phyloP scores from a whole-genome alignment of 2,797 vertebrate genomes.

The Catamblyrhynchus diadema region DNA sequence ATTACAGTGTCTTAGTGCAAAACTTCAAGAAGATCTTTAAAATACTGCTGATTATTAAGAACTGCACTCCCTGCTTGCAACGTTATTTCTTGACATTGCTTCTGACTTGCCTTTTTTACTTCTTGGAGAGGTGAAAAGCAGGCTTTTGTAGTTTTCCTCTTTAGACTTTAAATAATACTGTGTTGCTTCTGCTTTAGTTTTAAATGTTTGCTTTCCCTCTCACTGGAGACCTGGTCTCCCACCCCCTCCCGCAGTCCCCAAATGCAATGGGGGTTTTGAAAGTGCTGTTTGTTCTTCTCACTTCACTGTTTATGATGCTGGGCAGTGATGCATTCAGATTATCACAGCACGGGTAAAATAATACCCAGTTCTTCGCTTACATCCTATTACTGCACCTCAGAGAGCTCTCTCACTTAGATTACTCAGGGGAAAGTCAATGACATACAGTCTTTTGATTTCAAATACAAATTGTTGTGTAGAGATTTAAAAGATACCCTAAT shows the following conservation, averaged over 20 bases:
- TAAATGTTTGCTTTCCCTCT: neutral
- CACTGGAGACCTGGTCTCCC: neutral
- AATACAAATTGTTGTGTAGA: conserved; percentile 2
- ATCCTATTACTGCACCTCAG: conserved; percentile 54
- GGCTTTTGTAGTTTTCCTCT: neutral
- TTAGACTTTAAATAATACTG: neutral
- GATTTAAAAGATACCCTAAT: conserved; percentile 31
- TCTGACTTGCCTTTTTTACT: neutral
- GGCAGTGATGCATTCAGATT: conserved; percentile 58
- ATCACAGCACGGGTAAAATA: conserved; percentile 56
- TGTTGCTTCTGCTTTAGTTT: neutral
- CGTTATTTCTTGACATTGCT: neutral
- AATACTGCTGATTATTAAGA: conserved; percentile 33
- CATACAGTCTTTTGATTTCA: conserved; percentile 10
- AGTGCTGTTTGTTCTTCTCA: conserved; percentile 9
- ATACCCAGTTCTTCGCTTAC: conserved; percentile 57
- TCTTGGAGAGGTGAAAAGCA: neutral
- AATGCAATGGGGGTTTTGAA: neutral
- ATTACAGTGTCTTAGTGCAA: conserved; percentile 39
- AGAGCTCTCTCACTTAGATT: conserved; percentile 31
- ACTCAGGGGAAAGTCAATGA: conserved; percentile 46
- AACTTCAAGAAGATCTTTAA: conserved; percentile 35
- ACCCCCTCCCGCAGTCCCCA: neutral
- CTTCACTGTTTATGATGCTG: conserved; percentile 40
- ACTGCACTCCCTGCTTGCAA: neutral